Conservation (phyloP, 2,888 invertebrate species). For the Cataglyphis altisquamis region DNA sequence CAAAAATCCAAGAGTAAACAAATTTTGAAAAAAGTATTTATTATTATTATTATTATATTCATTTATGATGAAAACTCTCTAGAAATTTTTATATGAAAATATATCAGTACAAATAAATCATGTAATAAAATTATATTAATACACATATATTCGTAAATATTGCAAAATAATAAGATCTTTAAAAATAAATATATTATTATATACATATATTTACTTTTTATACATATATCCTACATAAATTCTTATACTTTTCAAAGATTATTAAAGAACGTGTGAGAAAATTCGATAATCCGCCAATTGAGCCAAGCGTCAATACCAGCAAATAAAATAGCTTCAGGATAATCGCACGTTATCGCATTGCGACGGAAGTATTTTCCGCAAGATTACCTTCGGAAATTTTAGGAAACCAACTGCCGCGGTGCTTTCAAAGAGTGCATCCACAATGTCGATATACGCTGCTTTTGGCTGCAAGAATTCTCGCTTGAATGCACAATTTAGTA, state of each 20-base stretch:
- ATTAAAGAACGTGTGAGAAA: background rate
- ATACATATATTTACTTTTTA: too few species aligned
- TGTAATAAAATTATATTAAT: background rate
- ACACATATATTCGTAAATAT: background rate
- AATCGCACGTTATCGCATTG: slow-evolving; percentile 54
- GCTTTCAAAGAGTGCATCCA: slow-evolving; percentile 65
- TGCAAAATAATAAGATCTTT: background rate
- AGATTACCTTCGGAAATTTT: slow-evolving; percentile 57
- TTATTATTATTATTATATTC: background rate
- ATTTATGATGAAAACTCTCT: too few species aligned
- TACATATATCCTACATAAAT: background rate
- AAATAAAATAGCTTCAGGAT: slow-evolving; percentile 41
- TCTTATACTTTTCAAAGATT: background rate
- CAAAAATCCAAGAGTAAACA: background rate
- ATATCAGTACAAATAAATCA: background rate
- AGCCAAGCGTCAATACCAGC: slow-evolving; percentile 20
- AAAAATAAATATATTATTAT: background rate
- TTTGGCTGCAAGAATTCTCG: slow-evolving; percentile 61
- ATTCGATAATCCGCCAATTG: slow-evolving; percentile 27
- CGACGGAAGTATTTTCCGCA: slow-evolving; percentile 57
- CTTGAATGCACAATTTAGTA: slow-evolving; percentile 60
- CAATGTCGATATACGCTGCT: slow-evolving; percentile 52
- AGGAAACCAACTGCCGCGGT: slow-evolving; percentile 54
- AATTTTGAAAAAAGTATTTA: background rate
- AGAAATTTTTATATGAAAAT: background rate